phyloP scores from a whole-genome alignment of 2,113 vertebrate genomes.

The Pterocles orientalis region DNA sequence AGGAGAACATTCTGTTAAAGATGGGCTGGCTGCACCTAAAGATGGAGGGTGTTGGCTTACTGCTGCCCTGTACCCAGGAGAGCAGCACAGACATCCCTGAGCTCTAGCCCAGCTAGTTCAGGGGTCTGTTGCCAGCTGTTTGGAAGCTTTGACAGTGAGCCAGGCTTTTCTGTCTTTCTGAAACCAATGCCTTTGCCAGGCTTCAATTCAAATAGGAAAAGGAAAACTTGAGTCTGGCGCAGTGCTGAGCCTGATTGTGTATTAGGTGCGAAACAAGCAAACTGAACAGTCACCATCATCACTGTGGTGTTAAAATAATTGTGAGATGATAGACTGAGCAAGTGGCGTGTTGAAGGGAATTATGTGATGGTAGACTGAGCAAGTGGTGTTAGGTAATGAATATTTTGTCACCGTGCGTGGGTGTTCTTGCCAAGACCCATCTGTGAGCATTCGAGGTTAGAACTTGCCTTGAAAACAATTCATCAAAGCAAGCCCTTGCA shows the following conservation, averaged over 20 bases:
- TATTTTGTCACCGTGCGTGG: rapidly evolving
- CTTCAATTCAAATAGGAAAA: neutral
- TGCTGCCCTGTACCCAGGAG: neutral
- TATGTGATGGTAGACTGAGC: neutral
- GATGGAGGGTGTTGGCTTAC: neutral
- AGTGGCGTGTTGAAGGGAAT: neutral
- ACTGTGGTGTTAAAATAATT: neutral
- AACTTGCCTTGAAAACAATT: neutral
- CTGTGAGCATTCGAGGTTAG: neutral
- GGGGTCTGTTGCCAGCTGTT: neutral
- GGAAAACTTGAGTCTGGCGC: neutral
- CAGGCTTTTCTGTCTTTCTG: neutral
- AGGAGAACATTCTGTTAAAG: neutral
- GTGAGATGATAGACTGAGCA: neutral
- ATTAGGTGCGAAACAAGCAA: neutral
- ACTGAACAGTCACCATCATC: neutral
- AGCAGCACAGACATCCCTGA: neutral
- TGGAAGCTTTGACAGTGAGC: neutral
- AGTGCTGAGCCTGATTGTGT: neutral
- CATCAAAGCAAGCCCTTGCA: neutral
- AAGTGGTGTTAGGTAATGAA: neutral
- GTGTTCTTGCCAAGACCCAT: neutral
- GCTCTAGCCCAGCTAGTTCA: neutral
- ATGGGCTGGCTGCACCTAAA: neutral
- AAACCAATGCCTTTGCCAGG: neutral